Base-by-base conservation (phyloP, 2,113 vertebrate genomes). In the Mesitornis unicolor region DNA sequence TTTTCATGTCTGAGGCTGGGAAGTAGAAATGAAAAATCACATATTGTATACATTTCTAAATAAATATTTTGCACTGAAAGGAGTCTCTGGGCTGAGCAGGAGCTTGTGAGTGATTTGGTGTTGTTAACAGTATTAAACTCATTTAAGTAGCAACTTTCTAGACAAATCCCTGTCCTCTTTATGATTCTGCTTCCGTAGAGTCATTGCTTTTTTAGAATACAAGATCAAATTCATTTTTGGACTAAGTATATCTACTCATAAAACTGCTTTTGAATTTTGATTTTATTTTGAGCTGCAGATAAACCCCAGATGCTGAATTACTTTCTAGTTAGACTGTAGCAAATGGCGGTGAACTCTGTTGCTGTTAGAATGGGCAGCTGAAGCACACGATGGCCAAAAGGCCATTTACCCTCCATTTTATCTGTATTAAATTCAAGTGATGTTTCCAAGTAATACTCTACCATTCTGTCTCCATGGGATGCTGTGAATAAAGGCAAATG, bases 281-380 rank as follows among this genome's bases (percentile, higher is more conserved):
- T 95, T 75, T 59, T 67, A 24, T 79, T 82, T 33, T 75, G 88
- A 82, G 35, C 38, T 54, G 35, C 47, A 74, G 28, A 25, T 57
- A 65, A 70, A 17, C 22, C 11, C 6, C 53, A 10, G 12, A 25
- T 78, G 25, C 18, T 25, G 14, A 65, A 22, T 70, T 74, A 19
- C 1, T 1, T 81, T 81, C 11, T 40, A 11, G 42, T 53, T 40
- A 28, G 50, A 28, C 29, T 40, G 48, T 11, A 40, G 60, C 50
- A 78, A 70, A 12, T 0, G 8, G 16, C 1, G 5, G 11, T 36
- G 51, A 60, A 6, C 33, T 84, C 24, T 0, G 2, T 35, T 33
- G 38, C 11, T 24, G 45, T 50, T 73, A 40, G 1, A 63, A 11
- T 5, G 29, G 56, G 25, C 45, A 56, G 42, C 65, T 89, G 64